phyloP scores from a whole-genome alignment of 30 jellyfish, hydroid and myxozoan species.

The Aurelia coerulea region DNA sequence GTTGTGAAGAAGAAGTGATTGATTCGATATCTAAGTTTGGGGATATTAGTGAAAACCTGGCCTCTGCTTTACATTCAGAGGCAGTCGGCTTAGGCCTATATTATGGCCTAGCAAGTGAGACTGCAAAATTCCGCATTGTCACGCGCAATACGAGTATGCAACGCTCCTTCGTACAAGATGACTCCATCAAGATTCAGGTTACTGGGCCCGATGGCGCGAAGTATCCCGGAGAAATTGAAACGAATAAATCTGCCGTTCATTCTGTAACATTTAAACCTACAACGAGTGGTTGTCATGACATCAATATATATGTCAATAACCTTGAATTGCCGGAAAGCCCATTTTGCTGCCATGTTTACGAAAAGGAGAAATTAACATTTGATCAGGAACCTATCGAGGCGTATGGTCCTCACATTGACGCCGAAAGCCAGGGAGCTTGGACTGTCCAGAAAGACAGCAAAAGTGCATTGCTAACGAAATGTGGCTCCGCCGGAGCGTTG shows the following conservation, averaged over 20 bases:
- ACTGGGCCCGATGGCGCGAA: conserved; percentile 43
- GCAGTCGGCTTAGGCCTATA: conserved; percentile 69
- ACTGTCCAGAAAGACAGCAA: conserved; percentile 60
- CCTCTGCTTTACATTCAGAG: conserved; percentile 73
- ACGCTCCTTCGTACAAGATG: conserved; percentile 48
- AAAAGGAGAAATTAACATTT: conserved; percentile 61
- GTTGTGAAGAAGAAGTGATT: conserved; percentile 34
- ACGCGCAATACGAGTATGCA: conserved; percentile 76
- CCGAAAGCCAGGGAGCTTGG: conserved; percentile 75
- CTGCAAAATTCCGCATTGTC: conserved; percentile 64
- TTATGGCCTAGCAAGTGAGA: conserved; percentile 58
- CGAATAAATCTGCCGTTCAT: conserved; percentile 41
- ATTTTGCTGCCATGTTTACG: conserved; percentile 73
- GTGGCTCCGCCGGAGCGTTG: conserved; percentile 77
- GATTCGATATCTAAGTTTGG: conserved; percentile 56
- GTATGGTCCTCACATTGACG: conserved; percentile 55
- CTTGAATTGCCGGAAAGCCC: conserved; percentile 77
- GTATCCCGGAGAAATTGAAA: conserved; percentile 36
- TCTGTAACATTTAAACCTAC: conserved; percentile 48
- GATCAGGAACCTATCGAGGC: conserved; percentile 71
- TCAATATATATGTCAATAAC: conserved; percentile 54
- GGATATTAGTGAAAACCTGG: conserved; percentile 63
- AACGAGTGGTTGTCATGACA: conserved; percentile 63
- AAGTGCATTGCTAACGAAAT: conserved; percentile 57
- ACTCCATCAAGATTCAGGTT: conserved; percentile 39